These are phyloP conservation scores for Phenganax subtilis DNA, from an alignment of 92 coral and sea anemone species.

Conservation along the genomic window DNA sequence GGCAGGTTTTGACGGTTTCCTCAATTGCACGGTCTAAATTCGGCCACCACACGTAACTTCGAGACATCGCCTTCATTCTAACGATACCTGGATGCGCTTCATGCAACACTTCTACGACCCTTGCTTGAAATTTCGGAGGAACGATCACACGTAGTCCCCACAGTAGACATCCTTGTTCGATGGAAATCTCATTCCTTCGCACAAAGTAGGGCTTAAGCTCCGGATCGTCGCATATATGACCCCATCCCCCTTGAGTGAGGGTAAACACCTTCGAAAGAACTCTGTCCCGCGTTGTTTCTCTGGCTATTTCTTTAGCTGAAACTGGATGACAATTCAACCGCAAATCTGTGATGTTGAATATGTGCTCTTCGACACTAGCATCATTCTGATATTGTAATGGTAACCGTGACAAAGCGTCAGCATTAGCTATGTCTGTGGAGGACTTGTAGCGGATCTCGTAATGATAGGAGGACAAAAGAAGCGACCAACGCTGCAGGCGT, in stretches of 20 bases:
- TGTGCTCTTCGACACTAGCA: constrained; percentile 39
- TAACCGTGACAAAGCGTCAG: constrained; percentile 38
- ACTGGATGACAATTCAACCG: constrained; percentile 29
- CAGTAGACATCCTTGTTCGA: constrained; percentile 40
- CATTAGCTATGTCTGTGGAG: constrained; percentile 34
- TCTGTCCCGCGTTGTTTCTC: not conserved
- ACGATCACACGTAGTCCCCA: constrained; percentile 41
- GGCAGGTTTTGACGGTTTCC: constrained; percentile 17
- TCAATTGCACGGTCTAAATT: constrained; percentile 15
- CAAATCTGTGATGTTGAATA: constrained; percentile 24
- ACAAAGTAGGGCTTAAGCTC: constrained; percentile 25
- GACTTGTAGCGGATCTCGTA: constrained; percentile 20
- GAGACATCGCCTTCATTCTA: constrained; percentile 37
- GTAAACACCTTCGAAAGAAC: constrained; percentile 3
- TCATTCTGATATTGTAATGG: constrained; percentile 27
- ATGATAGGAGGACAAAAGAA: constrained; percentile 14
- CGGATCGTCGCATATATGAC: not conserved
- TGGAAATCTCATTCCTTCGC: constrained; percentile 42
- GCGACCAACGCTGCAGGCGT: constrained; percentile 31
- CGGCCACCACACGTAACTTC: constrained; percentile 48
- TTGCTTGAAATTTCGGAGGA: constrained; percentile 28
- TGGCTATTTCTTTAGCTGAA: not conserved
- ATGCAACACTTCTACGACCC: constrained; percentile 35
- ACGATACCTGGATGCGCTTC: constrained; percentile 42
- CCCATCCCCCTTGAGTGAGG: constrained; percentile 7